phyloP scores from a whole-genome alignment of 1,140 invertebrate genomes.

The Drosophila pandora region DNA sequence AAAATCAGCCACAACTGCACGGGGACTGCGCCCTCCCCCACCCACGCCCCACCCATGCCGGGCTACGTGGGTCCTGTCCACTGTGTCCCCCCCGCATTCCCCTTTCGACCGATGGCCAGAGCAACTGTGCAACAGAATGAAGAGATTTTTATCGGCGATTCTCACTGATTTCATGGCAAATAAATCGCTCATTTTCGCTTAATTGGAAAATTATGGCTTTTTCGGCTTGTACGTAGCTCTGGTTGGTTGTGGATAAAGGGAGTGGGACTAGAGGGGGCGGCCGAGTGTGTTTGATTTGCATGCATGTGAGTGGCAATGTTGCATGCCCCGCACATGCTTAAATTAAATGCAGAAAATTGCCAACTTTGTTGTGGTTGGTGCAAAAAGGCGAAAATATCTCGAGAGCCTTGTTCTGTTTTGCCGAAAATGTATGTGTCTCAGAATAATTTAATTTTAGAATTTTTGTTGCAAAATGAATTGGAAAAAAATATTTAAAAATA shows the following conservation, averaged over 20 bases:
- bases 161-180: constrained; percentile 84
- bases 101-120: constrained; percentile 30
- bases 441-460: constrained; percentile 32
- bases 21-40: constrained; percentile 12
- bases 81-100: constrained; percentile 6
- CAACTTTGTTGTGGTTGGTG: constrained; percentile 12
- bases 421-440: constrained; percentile 19
- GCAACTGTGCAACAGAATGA: constrained; percentile 72
- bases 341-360: constrained; percentile 43
- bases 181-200: constrained; percentile 84
- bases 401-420: constrained; percentile 5
- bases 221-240: constrained; percentile 54
- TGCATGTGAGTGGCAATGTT: constrained; percentile 43
- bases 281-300: constrained; percentile 35
- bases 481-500: neutral
- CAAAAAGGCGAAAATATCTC: constrained; percentile 17
- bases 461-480: constrained; percentile 1
- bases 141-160: constrained; percentile 84
- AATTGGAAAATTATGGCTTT: constrained; percentile 84
- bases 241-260: constrained; percentile 6
- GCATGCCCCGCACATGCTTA: constrained; percentile 35
- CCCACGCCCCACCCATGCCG: constrained; percentile 13
- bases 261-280: neutral
- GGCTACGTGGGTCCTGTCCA: constrained; percentile 25
- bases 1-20: constrained; percentile 51